Base-by-base conservation (phyloP, 2,113 vertebrate genomes). In the Anoplopoma fimbria region DNA sequence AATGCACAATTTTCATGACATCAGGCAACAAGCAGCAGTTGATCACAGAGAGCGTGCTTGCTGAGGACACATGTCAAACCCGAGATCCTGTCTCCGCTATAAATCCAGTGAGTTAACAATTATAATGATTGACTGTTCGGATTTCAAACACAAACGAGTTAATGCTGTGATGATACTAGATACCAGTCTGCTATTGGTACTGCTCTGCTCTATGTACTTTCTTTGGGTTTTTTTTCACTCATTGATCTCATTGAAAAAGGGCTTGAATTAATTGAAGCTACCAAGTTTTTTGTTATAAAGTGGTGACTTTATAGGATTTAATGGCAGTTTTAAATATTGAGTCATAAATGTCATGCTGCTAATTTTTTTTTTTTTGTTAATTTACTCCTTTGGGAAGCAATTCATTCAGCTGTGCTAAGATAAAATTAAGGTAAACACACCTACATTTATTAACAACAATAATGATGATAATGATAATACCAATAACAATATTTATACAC, bases 1-100 rank as follows among this genome's bases (percentile, higher is more conserved):
- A 57, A 40, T 61, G 13, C 6, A 2, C 1, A 15, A 1, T 69
- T 60, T 63, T 68, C 1, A 3, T 34, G 0, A 29, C 64, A 51
- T 15, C 12, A 94, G 92, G 63, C 9, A 51, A 34, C 51, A 33
- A 4, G 36, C 45, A 88, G 36, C 62, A 91, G 79, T 4, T 91
- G 84, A 85, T 93, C 14, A 9, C 2, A 4, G 57, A 77, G 4
- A 88, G 74, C 5, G 36, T 77, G 25, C 34, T 91, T 0, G 9
- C 38, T 25, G 83, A 91, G 0, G 82, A 72, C 3, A 82, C 45
- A 0, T 95, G 94, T 85, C 74, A 91, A 77, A 93, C 51, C 12
- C 55, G 62, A 47, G 93, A 95, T 82, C 45, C 76, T 13, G n/a
- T 38, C 19, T n/a, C 0, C 1, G 0, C 6, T 14, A 0, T 0